A percentile compares a stretch with the other conserved stretches of the same genome.
These are phyloP conservation scores for Cenopis cana DNA, from an alignment of 2,888 invertebrate genomes.

Conservation along the genomic window DNA sequence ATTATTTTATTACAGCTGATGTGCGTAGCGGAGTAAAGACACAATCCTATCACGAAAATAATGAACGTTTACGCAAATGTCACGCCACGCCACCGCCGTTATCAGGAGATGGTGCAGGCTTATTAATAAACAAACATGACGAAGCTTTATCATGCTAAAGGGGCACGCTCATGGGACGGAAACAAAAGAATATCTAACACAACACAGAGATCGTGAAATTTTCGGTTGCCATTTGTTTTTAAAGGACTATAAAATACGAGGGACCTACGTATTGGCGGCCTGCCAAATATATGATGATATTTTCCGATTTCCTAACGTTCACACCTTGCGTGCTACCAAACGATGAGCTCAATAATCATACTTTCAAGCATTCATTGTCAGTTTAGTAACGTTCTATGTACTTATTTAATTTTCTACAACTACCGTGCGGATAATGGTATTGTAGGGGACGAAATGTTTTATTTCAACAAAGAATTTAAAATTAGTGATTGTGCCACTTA, in stretches of 20 bases:
- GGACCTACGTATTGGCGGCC: constrained; percentile 55
- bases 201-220: constrained; percentile 21
- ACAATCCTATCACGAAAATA: background rate
- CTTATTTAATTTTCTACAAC: constrained; percentile 30
- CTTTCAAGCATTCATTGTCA: constrained; percentile 47
- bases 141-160: constrained; percentile 30
- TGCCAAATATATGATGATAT: constrained; percentile 52
- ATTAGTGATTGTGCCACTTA: constrained; percentile 43
- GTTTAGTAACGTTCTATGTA: background rate
- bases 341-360: constrained; percentile 41
- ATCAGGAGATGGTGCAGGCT: constrained; percentile 10
- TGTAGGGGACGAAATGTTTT: constrained; percentile 13
- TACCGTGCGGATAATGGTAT: background rate
- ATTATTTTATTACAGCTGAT: background rate
- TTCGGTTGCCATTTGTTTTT: constrained; percentile 34
- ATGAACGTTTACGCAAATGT: background rate
- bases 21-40: background rate
- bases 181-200: constrained; percentile 35
- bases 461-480: constrained; percentile 25
- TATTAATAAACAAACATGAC: constrained; percentile 9
- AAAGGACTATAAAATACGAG: constrained; percentile 42
- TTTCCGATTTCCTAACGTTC: constrained; percentile 53
- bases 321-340: constrained; percentile 29
- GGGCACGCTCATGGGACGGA: constrained; percentile 2
- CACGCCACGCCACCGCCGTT: background rate